A percentile compares a stretch with the other conserved stretches of the same genome.
Conservation (phyloP, 2,797 vertebrate species). For the Artibeus jamaicensis region DNA sequence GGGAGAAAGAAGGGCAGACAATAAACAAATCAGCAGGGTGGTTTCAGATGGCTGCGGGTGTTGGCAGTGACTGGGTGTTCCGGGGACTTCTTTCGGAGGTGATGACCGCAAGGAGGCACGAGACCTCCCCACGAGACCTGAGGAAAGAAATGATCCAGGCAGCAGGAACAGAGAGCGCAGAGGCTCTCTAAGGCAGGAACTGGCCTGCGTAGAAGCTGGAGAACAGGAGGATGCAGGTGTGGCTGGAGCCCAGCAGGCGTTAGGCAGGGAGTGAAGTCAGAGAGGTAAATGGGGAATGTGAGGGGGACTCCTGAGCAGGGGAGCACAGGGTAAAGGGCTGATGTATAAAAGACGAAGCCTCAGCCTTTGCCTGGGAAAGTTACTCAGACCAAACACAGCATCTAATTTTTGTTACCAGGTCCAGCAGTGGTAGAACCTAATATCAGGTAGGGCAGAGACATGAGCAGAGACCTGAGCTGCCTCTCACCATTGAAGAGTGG, state of each 20-base stretch:
- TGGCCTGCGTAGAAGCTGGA: neutral
- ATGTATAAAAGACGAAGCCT: neutral
- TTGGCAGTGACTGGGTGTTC: neutral
- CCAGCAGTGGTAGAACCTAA: neutral
- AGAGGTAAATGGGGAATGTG: neutral
- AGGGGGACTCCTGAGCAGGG: neutral
- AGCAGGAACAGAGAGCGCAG: neutral
- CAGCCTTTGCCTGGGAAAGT: neutral
- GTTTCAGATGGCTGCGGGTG: neutral
- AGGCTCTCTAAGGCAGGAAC: neutral
- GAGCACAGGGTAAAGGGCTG: neutral
- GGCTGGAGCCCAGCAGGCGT: neutral
- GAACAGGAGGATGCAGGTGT: neutral
- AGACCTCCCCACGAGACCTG: neutral
- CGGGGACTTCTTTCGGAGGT: neutral
- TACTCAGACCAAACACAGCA: neutral
- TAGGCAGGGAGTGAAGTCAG: neutral
- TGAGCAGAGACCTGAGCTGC: neutral
- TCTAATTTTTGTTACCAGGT: neutral
- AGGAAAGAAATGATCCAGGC: neutral
- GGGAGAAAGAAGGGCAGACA: neutral
- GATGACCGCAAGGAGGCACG: neutral
- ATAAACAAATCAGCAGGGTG: neutral
- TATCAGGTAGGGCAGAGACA: neutral
- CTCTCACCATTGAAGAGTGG: neutral